These are phyloP conservation scores for Drosophila pandora DNA, from an alignment of 1,140 invertebrate species.

Conservation along the genomic window DNA sequence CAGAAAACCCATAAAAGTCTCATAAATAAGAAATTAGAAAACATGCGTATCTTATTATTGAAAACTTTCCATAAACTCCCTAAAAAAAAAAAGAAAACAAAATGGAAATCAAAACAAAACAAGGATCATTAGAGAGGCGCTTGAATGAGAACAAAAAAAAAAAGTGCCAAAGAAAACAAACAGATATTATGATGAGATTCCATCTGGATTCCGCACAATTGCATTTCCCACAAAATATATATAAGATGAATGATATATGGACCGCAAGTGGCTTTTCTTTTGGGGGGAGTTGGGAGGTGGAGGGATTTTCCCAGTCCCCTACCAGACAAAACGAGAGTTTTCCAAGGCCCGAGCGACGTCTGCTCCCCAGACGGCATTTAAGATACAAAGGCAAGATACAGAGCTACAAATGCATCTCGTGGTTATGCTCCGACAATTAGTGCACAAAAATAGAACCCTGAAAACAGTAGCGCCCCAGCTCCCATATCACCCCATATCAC, in stretches of 20 bases:
- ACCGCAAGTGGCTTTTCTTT: constrained; percentile 43
- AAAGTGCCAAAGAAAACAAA: constrained; percentile 43
- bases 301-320: not conserved
- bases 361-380: constrained; percentile 42
- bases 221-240: constrained; percentile 19
- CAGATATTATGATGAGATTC: constrained; percentile 23
- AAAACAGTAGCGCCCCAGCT: constrained; percentile 10
- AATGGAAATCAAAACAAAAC: constrained; percentile 11
- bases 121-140: constrained; percentile 28
- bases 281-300: not conserved
- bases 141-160: constrained; percentile 5
- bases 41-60: constrained; percentile 18
- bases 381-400: constrained; percentile 1
- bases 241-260: constrained; percentile 31
- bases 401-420: constrained; percentile 36
- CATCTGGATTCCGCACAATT: constrained; percentile 13
- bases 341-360: constrained; percentile 1
- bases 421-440: constrained; percentile 40
- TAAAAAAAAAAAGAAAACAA: not conserved
- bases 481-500: not conserved
- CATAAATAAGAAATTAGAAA: not conserved
- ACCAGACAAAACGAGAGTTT: not conserved
- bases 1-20: not conserved
- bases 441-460: constrained; percentile 25
- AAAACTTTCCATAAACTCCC: constrained; percentile 1